Evolutionary conservation across 1,140 invertebrate species (phyloP), one percentile per base, ranked within the genome.

Genomic region (Drosophila kikkawai): DNA sequence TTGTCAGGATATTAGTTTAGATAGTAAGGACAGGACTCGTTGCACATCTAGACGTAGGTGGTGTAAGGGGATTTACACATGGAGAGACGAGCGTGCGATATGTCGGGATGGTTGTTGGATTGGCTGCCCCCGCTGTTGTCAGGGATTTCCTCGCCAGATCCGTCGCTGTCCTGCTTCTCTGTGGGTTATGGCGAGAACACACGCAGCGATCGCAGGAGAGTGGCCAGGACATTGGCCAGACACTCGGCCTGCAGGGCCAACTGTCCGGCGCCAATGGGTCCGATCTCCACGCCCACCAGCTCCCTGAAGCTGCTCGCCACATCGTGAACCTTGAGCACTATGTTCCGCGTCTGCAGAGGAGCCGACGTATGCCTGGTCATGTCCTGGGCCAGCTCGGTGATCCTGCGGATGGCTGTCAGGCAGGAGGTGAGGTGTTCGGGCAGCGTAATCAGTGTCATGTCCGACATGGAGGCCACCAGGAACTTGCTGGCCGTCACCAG

Each of bases 401-500:
- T 93, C 41, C 94, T 91, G 9, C 96, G 93, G 7, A 97, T 92
- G 47, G 96, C 95, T 2, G 95, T 94, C 42, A 97, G 93, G 81
- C 96, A 97, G 64, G 95, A 94, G 0, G 95, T 95, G 3, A 97
- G 93, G 70, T 96, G 96, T 29, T 95, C 94, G 19, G 96, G 93
- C 51, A 94, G 82, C 70, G 94, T 94, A 2, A 94, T 94, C 17
- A 93, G 88, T 5, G 94, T 94, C 55, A 93, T 91, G 60, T 96
- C 94, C 0, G 96, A 97, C 85, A 97, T 95, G 51, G 96, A 95
- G 50, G 97, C 96, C 13, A 98, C 97, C 69, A 98, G 94, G 42
- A 96, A 93, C 77, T 98, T 97, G 9, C 97, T 97, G 32, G 97
- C 96, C 0, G 96, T 97, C 41, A 98, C 97, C 80, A 98, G 95